phyloP scores from a whole-genome alignment of 2,797 vertebrate genomes.

The Rhynchonycteris naso region DNA sequence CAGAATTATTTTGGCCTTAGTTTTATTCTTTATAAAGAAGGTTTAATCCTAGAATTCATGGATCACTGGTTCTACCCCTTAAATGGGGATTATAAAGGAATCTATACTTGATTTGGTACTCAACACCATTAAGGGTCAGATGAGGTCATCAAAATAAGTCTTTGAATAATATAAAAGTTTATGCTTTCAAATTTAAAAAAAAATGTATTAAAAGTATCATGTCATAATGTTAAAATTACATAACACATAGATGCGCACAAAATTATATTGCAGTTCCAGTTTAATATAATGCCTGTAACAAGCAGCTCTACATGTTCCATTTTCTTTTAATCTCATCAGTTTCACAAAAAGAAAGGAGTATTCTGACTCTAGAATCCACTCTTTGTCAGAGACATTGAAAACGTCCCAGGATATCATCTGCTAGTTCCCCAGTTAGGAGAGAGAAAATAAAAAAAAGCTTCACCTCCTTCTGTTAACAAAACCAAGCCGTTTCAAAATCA shows the following conservation, averaged over 20 bases:
- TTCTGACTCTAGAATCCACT: background rate
- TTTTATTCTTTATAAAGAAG: constrained; percentile 4
- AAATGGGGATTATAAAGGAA: background rate
- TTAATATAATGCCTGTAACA: background rate
- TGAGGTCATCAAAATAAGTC: too few relatives aligned
- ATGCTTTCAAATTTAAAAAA: too few relatives aligned
- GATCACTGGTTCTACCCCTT: background rate
- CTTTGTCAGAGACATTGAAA: background rate
- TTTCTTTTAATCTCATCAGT: background rate
- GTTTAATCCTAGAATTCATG: background rate
- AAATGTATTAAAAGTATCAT: too few relatives aligned
- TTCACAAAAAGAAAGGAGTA: background rate
- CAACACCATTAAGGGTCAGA: too few relatives aligned
- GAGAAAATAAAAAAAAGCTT: background rate
- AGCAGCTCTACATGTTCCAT: background rate
- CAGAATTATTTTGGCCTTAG: background rate
- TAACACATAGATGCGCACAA: background rate
- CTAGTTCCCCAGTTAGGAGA: background rate
- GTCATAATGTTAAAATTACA: too few relatives aligned
- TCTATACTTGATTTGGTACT: background rate
- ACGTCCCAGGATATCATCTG: background rate
- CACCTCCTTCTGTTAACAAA: background rate
- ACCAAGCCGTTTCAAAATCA: constrained; percentile 57
- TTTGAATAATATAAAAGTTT: too few relatives aligned
- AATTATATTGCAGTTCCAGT: background rate